Percentiles rank a stretch among this genome's conserved stretches.
Evolutionary conservation across 2,113 vertebrate genomes (phyloP).

Genomic region (Protobothrops mucrosquamatus): DNA sequence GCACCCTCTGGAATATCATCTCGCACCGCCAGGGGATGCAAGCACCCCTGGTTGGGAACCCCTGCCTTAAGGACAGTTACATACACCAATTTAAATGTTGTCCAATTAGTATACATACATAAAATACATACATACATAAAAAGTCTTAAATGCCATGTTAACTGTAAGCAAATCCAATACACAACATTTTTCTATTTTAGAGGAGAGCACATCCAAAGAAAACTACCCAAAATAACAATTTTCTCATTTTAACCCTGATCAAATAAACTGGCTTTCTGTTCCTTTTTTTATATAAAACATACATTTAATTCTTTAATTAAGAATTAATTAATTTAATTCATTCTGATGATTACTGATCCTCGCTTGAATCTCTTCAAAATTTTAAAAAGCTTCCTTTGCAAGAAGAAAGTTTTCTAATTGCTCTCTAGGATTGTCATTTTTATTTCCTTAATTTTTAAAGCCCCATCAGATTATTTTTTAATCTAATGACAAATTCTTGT

Average conservation of each 20-base stretch:
- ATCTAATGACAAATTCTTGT: background rate
- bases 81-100: background rate
- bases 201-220: background rate
- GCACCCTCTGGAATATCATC: too few species aligned
- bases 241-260: background rate
- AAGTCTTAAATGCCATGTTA: background rate
- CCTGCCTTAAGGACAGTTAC: background rate
- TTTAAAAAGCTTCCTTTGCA: background rate
- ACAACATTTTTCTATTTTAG: background rate
- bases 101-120: background rate
- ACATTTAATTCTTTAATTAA: too few species aligned
- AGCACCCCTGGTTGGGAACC: too few species aligned
- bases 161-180: background rate
- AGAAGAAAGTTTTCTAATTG: background rate
- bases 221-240: background rate
- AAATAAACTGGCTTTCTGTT: background rate
- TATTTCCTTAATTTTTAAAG: background rate
- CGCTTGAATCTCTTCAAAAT: background rate
- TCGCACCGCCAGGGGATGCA: too few species aligned
- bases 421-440: background rate
- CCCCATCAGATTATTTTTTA: background rate
- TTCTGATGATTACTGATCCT: background rate
- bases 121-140: background rate
- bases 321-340: background rate
- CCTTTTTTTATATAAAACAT: background rate